These are phyloP conservation scores for Pteropus alecto DNA, from an alignment of 2,113 vertebrate species.

Conservation along the genomic window DNA sequence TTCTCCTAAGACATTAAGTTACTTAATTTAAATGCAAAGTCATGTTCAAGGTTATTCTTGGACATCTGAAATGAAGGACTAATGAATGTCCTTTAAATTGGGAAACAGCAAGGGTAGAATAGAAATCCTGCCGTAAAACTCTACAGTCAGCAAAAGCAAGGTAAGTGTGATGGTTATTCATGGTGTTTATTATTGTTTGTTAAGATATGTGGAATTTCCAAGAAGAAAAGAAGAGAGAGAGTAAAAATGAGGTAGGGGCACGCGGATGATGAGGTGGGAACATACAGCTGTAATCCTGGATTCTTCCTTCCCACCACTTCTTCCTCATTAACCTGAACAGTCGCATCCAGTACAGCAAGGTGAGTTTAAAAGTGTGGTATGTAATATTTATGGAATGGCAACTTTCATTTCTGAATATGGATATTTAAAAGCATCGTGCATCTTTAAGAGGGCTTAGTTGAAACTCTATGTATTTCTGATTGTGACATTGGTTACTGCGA, in stretches of 20 bases:
- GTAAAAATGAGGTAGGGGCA: background rate
- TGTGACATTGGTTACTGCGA: background rate
- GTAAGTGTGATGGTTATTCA: background rate
- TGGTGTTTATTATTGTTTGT: background rate
- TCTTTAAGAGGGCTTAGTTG: background rate
- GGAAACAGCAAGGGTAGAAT: background rate
- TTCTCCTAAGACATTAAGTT: conserved; percentile 10
- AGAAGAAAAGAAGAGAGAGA: background rate
- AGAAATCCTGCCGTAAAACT: background rate
- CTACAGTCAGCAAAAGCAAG: background rate
- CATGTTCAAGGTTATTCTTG: conserved; percentile 8
- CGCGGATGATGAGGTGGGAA: background rate
- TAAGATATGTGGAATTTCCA: background rate
- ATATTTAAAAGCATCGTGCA: background rate
- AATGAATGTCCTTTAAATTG: conserved; percentile 8
- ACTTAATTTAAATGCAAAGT: conserved; percentile 40
- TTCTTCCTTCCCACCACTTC: background rate
- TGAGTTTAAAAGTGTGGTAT: background rate
- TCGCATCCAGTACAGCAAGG: background rate
- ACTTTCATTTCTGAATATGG: background rate
- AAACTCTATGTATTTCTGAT: conserved; percentile 5
- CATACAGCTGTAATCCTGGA: background rate
- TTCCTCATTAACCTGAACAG: background rate
- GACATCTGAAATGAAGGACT: background rate
- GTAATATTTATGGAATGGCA: background rate